Base-by-base conservation (phyloP, 2,888 invertebrate genomes). In the Heliconius cydno region DNA sequence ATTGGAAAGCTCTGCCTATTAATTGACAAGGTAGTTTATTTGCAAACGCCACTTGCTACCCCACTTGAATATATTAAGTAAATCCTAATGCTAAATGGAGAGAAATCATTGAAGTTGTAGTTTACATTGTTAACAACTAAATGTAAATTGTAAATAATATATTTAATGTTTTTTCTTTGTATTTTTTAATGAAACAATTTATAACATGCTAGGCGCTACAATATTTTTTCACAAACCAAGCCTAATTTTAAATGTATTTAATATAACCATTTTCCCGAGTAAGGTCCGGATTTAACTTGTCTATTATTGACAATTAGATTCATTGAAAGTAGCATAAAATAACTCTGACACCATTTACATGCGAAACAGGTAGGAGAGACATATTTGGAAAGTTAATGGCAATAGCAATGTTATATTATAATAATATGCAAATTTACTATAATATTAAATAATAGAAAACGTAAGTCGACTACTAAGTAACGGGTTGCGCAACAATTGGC, bases 401-500 rank as follows among this genome's bases (percentile, higher is more conserved):
- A 74, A 77, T 57, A 76, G 73, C 46, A 78, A 77, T 79, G 80
- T 75, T 76, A 79, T 68, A 65, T 57, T 79, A 79, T 78, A 71
- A 75, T 75, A 60, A 52, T 79, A 82, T 82, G 81, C 76, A 52
- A 82, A 82, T 82, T 78, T 25, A 74, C 30, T 79, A 38, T 65
- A 78, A 30, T 67, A 80, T 79, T 81, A 79, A 78, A 77, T 80
- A 81, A 81, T 81, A 81, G 76, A 80, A 79, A 79, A 70, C 79
- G 65, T 74, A 70, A 41, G 70, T 73, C 57, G 66, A 77, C 65
- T 81, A 80, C 81, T 78, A 80, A 80, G 73, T 68, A 67, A 66
- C 76, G 30, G 63, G 73, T 82, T 81, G 88, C 86, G 89, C 87
- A 93, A 93, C 88, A 88, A 83, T 88, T 89, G 84, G 86, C 86